Evolutionary conservation across 2,888 invertebrate species (phyloP).

Genomic region (Junonia oenone): DNA sequence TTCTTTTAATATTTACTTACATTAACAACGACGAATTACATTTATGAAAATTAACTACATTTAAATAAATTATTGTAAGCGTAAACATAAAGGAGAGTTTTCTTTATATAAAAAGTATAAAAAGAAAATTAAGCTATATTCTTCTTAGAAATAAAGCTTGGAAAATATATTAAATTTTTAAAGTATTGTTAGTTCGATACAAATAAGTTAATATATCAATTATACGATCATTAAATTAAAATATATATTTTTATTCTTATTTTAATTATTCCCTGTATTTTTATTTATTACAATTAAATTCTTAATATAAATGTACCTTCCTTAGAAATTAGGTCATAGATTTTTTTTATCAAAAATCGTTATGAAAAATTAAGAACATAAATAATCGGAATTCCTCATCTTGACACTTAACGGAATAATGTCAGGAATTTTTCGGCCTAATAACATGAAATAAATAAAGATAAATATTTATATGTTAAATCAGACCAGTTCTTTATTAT

Average conservation of each 20-base stretch:
- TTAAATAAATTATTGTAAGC: neutral
- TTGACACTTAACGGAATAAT: too few relatives aligned
- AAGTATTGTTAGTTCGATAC: too few relatives aligned
- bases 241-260: constrained; percentile 2
- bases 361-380: too few relatives aligned
- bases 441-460: too few relatives aligned
- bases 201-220: too few relatives aligned
- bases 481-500: too few relatives aligned
- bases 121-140: neutral
- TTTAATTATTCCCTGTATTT: constrained; percentile 47
- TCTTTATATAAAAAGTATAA: neutral
- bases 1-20: constrained; percentile 8
- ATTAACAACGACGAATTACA: neutral
- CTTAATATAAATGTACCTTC: constrained; percentile 1
- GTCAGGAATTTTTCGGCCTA: too few relatives aligned
- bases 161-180: neutral
- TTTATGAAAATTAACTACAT: neutral
- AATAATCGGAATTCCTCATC: too few relatives aligned
- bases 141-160: neutral
- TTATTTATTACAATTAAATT: constrained; percentile 34
- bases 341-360: neutral
- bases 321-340: neutral
- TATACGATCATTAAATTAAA: too few relatives aligned
- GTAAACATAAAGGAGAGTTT: neutral
- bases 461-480: too few relatives aligned